Conservation (phyloP, 1,140 invertebrate genomes). For the Argopecten irradians region DNA sequence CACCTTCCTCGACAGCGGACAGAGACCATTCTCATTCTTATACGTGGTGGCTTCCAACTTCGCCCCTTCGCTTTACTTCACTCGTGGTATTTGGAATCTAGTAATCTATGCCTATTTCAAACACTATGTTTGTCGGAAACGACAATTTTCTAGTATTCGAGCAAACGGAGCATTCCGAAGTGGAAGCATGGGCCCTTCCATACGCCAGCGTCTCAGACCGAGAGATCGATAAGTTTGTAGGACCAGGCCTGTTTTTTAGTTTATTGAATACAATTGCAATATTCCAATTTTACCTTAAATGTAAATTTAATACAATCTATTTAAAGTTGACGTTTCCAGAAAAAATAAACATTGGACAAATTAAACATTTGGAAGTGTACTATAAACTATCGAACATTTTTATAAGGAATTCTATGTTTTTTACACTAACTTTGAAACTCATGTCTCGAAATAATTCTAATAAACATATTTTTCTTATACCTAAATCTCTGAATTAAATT, state of each 20-base stretch:
- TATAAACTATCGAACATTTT: not conserved
- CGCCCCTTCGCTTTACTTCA: slow-evolving; percentile 53
- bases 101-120: slow-evolving; percentile 64
- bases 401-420: no score
- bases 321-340: no score
- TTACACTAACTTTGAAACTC: no score
- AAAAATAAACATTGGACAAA: not conserved
- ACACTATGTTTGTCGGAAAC: slow-evolving; percentile 64
- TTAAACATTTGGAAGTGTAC: not conserved
- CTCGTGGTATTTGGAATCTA: slow-evolving; percentile 64
- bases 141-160: slow-evolving; percentile 44
- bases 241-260: not conserved
- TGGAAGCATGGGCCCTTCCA: not conserved
- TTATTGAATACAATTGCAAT: not conserved
- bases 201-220: not conserved
- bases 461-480: no score
- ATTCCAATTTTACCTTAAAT: not conserved
- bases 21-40: not conserved
- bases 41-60: slow-evolving; percentile 42
- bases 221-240: not conserved
- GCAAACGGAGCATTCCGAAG: slow-evolving; percentile 1
- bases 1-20: slow-evolving; percentile 48
- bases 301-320: not conserved
- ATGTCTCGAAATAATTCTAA: no score
- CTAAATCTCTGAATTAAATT: no score